Percentiles rank a stretch among this genome's conserved stretches.
phyloP scores from a whole-genome alignment of 2,888 invertebrate species.

The Drosophila borborema region DNA sequence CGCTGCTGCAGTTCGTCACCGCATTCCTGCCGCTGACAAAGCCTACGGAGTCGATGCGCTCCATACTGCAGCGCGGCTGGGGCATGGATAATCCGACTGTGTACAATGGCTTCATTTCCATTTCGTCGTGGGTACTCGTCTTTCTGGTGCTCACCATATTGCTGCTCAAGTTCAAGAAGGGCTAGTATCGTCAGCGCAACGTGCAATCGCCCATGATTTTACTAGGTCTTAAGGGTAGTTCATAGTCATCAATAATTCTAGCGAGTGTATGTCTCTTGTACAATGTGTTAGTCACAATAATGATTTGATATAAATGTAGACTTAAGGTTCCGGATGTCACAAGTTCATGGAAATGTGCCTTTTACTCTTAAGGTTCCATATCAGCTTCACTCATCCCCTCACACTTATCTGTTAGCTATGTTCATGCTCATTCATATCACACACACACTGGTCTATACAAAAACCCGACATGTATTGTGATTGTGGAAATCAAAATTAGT shows the following conservation, averaged over 20 bases:
- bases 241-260: conserved; percentile 31
- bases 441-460: conserved; percentile 32
- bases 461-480: conserved; percentile 25
- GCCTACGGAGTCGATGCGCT: conserved; percentile 94
- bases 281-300: conserved; percentile 47
- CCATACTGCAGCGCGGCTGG: conserved; percentile 94
- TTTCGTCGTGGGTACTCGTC: conserved; percentile 91
- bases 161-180: conserved; percentile 93
- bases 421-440: conserved; percentile 14
- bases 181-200: conserved; percentile 85
- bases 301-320: conserved; percentile 20
- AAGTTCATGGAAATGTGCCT: conserved; percentile 65
- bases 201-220: conserved; percentile 65
- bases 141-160: conserved; percentile 91
- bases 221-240: conserved; percentile 74
- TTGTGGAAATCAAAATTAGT: conserved; percentile 16
- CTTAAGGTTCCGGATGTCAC: conserved; percentile 72
- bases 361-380: conserved; percentile 45
- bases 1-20: conserved; percentile 89
- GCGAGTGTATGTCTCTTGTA: conserved; percentile 44
- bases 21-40: conserved; percentile 93
- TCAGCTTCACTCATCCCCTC: conserved; percentile 11
- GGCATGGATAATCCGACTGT: conserved; percentile 89
- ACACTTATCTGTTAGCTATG: background rate
- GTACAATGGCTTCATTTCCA: conserved; percentile 93